Evolutionary conservation across 2,113 vertebrate genomes (phyloP), one percentile per base, ranked within the genome.

Genomic region (Podiceps cristatus): DNA sequence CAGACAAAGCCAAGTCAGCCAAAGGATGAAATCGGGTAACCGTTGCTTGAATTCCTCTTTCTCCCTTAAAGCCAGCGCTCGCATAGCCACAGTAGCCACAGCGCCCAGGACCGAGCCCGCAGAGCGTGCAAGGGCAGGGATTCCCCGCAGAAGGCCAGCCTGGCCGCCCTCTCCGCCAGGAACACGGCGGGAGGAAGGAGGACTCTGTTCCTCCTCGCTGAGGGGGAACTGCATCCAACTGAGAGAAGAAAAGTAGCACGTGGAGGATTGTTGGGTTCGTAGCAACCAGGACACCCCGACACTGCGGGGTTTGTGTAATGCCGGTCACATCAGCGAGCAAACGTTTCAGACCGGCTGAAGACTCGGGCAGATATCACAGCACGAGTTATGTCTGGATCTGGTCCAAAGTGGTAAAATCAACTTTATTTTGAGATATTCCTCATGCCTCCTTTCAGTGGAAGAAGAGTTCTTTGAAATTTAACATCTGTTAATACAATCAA

Each of bases 51-150:
- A 79, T 64, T 72, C 28, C 62, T 79, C 6, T 22, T 87, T 86
- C 10, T 91, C 33, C 47, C n/a, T 68, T 53, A 53, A 45, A 89
- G 14, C 60, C 64, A 84, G 22, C 14, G 8, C 84, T 58, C 1
- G 0, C 24, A 16, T 7, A 10, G n/a, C 25, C 3, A 2, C 18
- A 24, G 16, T 7, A 10, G n/a, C 25, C 3, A 2, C 18, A 24
- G 77, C 11, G 25, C 82, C 42, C 11, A 22, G 2, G 7, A 56
- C 6, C 59, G 31, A 75, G 63, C 24, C 67, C 25, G 18, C 12
- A 15, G 58, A 22, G 3, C 0, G 0, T 4, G 1, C 18, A 7
- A 27, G 19, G 56, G 66, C 47, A 49, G 50, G 0, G 33, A 33
- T 7, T 79, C 45, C 78, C 35, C 5, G 1, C 11, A 5, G 25